Percentiles rank a stretch among this genome's conserved stretches.
Evolutionary conservation across 35 echinoderm and acorn worm species (phyloP).

Genomic region (Eucidaris tribuloides): DNA sequence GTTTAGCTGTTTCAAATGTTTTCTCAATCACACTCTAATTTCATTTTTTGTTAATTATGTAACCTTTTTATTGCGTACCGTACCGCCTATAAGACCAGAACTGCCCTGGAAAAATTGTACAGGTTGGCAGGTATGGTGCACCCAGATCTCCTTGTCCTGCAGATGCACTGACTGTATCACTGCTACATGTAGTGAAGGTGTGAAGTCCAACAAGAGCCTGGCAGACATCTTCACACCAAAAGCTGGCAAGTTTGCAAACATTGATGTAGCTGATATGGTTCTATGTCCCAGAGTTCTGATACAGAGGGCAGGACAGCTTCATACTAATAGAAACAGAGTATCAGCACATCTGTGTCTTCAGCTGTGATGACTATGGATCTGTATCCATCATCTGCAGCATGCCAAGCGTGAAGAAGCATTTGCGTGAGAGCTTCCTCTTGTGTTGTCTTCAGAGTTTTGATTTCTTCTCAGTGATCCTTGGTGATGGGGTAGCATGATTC

Average conservation of each 20-base stretch:
- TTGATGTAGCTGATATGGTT: constrained; percentile 8
- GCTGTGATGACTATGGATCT: not conserved
- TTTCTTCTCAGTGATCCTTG: not conserved
- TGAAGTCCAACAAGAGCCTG: not conserved
- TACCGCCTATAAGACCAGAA: no score
- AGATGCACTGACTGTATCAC: constrained; percentile 27
- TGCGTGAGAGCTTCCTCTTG: constrained; percentile 31
- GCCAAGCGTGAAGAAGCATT: constrained; percentile 29
- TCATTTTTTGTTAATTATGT: no score
- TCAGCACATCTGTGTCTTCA: constrained; percentile 34
- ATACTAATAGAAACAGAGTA: not conserved
- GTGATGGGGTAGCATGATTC: not conserved
- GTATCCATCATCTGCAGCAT: constrained; percentile 18
- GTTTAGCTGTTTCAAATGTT: no score
- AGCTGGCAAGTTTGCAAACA: not conserved
- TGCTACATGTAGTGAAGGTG: constrained; percentile 1
- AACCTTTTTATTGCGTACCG: no score
- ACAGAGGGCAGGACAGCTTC: constrained; percentile 2
- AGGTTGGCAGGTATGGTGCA: no score
- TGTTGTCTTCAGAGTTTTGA: not conserved
- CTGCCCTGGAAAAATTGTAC: no score
- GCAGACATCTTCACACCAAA: not conserved
- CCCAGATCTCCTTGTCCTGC: not conserved
- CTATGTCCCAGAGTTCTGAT: constrained; percentile 28
- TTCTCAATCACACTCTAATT: no score